Base-by-base conservation (phyloP, 2,888 invertebrate genomes). In the Drosophila barbarae region DNA sequence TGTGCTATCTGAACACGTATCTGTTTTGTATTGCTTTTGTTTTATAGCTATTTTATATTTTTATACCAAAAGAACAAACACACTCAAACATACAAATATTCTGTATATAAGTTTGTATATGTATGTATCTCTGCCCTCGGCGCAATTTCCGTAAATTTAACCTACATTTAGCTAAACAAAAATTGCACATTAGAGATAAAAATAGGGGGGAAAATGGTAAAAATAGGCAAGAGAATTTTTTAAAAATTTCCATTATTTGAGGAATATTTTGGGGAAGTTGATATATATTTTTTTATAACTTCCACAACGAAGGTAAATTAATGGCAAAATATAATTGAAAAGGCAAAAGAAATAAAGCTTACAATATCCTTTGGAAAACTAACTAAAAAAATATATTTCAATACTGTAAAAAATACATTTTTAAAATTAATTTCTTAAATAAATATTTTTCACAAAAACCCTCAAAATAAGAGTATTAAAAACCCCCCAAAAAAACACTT, bases 71-170 rank as follows among this genome's bases (percentile, higher is more conserved):
- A 30, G 23, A 9, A 49, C 15, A 30, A 23, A 59, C 28, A 30
- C 28, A 30, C 41, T 41, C 8, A 3, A 5, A 7, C 5, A 7
- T 26, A 35, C 5, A 54, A 28, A 28, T 13, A 28, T 15, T 21
- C 39, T 57, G n/a, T 56, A 18, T 57, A 47, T 13, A 21, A 21
- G 1, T 39, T 12, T 39, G 21, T 41, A 41, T 13, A 23, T 74
- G 21, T 23, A 41, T 13, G 13, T 74, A 69, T 38, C 41, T 64
- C 51, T 52, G 68, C 74, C 69, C 67, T 75, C 74, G 67, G 15
- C 76, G 78, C 78, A 75, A 84, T 81, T 81, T 81, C 81, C 81
- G 81, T 71, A 81, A 79, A 77, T 84, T 81, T 81, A 81, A 81
- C 81, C 81, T 81, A 81, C 81, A 77, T 81, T 81, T 82, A 53